Conservation (phyloP, 2,797 vertebrate genomes). For the Taeniopygia guttata region DNA sequence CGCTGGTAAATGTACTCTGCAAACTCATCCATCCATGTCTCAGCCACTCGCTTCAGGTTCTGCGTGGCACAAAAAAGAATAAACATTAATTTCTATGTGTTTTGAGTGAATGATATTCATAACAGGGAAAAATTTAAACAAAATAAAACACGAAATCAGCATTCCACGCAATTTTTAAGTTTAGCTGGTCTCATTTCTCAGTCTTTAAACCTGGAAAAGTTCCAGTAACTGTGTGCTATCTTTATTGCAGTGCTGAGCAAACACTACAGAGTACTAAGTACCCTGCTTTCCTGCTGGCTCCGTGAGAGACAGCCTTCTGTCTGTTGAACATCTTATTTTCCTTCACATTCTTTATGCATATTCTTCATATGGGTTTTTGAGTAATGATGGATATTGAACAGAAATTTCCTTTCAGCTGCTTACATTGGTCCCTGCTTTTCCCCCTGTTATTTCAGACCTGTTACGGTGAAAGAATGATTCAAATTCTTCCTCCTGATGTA, state of each 20-base stretch:
- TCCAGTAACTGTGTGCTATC: fast-evolving
- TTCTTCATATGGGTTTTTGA: background rate
- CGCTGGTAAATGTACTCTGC: slow-evolving; percentile 89
- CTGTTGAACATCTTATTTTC: background rate
- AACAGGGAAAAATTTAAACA: background rate
- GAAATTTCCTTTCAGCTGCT: background rate
- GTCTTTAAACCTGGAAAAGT: background rate
- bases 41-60: slow-evolving; percentile 90
- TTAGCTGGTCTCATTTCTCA: background rate
- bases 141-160: background rate
- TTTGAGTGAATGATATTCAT: background rate
- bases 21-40: slow-evolving; percentile 92
- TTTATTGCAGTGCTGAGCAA: background rate
- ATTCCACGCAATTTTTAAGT: background rate
- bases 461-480: background rate
- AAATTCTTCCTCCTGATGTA: background rate
- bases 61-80: slow-evolving; percentile 43
- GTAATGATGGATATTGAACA: background rate
- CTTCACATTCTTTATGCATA: background rate
- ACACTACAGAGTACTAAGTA: background rate
- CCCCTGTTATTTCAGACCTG: background rate
- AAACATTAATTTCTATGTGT: background rate
- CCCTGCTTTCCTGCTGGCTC: background rate
- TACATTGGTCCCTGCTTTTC: background rate
- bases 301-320: background rate